Conservation (phyloP, 2,797 vertebrate genomes). For the Ceyx erithaca region DNA sequence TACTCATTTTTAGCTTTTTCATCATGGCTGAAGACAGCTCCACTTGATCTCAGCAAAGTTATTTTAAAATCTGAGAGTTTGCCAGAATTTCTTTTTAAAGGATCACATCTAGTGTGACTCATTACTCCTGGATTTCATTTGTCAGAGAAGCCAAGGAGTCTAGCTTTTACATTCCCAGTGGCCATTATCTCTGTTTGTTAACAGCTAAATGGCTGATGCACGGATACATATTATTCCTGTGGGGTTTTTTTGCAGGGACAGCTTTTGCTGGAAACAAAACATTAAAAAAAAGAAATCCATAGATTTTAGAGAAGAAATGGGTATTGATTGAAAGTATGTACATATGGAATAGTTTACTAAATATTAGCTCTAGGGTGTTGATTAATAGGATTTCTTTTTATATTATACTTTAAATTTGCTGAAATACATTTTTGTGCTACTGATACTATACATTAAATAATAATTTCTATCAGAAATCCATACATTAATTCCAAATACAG, state of each 20-base stretch:
- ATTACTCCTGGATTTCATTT: slow-evolving; percentile 70
- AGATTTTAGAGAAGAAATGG: not conserved
- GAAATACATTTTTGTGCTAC: not conserved
- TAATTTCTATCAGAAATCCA: slow-evolving; percentile 7
- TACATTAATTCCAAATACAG: not conserved
- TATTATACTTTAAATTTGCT: not conserved
- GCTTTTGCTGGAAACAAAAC: slow-evolving; percentile 6
- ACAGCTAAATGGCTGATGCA: slow-evolving; percentile 52
- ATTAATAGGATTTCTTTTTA: not conserved
- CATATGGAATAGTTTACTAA: not conserved
- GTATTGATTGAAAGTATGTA: not conserved
- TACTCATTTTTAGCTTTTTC: slow-evolving; percentile 63
- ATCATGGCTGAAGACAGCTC: slow-evolving; percentile 62
- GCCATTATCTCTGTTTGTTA: slow-evolving; percentile 69
- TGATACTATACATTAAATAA: not conserved
- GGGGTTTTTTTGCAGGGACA: slow-evolving; percentile 26
- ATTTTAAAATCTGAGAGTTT: slow-evolving; percentile 73
- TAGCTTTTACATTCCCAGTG: slow-evolving; percentile 53
- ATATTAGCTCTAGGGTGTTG: not conserved
- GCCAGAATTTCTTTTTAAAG: slow-evolving; percentile 72
- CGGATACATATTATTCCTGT: slow-evolving; percentile 31
- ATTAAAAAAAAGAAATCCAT: not conserved
- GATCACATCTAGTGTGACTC: slow-evolving; percentile 67
- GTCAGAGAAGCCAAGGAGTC: slow-evolving; percentile 53
- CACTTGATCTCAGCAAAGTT: slow-evolving; percentile 68